These are phyloP conservation scores for Euproctis similis DNA, from an alignment of 2,888 invertebrate species.

Conservation along the genomic window DNA sequence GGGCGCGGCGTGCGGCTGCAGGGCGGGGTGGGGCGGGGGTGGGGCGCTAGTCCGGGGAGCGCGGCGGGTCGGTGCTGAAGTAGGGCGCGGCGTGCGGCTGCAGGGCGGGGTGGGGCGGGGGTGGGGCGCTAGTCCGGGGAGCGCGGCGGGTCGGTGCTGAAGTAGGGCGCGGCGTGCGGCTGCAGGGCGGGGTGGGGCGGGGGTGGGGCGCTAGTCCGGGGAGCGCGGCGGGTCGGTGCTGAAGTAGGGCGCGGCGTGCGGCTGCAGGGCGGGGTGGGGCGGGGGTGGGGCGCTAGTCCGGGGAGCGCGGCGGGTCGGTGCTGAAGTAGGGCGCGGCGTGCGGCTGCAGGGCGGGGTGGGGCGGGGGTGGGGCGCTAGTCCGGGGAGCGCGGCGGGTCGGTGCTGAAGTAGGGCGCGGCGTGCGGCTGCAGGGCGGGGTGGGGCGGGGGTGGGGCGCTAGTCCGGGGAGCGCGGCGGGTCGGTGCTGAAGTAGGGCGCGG, in stretches of 20 bases:
- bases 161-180: conserved; percentile 86
- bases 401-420: conserved; percentile 77
- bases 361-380: conserved; percentile 1
- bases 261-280: conserved; percentile 81
- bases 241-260: conserved; percentile 92
- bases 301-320: no score
- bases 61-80: conserved; percentile 93
- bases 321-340: no score
- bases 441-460: conserved; percentile 77
- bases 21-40: no score
- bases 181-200: conserved; percentile 96
- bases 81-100: conserved; percentile 93
- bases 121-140: conserved; percentile 82
- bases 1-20: no score
- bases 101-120: conserved; percentile 97
- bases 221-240: conserved; percentile 83
- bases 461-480: conserved; percentile 76
- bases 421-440: conserved; percentile 54
- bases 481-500: conserved; percentile 94
- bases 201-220: conserved; percentile 85
- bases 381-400: no score
- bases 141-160: conserved; percentile 87
- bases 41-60: conserved; percentile 75
- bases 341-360: conserved; percentile 41
- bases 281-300: no score